phyloP scores from a whole-genome alignment of 2,888 invertebrate genomes.

The Melieria picta region DNA sequence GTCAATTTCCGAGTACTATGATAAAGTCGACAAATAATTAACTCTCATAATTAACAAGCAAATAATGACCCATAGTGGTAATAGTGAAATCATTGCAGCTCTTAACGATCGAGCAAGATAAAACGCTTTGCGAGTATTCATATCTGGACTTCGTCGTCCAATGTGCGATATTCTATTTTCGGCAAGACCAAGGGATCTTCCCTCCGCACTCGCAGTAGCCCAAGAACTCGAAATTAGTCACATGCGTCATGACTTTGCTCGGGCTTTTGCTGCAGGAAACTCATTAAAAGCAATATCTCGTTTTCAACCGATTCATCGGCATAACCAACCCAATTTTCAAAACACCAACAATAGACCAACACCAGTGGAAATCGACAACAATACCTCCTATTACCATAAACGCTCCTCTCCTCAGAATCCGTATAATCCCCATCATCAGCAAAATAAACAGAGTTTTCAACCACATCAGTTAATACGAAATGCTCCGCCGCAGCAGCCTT shows the following conservation, averaged over 20 bases:
- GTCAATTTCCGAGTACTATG: slow-evolving; percentile 7
- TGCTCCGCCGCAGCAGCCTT: not conserved
- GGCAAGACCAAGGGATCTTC: slow-evolving; percentile 4
- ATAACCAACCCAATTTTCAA: slow-evolving; percentile 4
- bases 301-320: slow-evolving; percentile 11
- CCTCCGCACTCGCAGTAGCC: slow-evolving; percentile 6
- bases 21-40: slow-evolving; percentile 15
- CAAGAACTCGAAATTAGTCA: slow-evolving; percentile 22
- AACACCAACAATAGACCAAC: slow-evolving; percentile 8
- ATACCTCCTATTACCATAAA: slow-evolving; percentile 13
- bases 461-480: not conserved
- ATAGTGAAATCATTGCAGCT: slow-evolving; percentile 8
- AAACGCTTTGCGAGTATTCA: slow-evolving; percentile 14
- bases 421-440: slow-evolving; percentile 6
- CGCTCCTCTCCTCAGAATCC: slow-evolving; percentile 12
- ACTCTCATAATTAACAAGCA: slow-evolving; percentile 22
- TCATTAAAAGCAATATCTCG: slow-evolving; percentile 3
- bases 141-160: slow-evolving; percentile 20
- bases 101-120: slow-evolving; percentile 17
- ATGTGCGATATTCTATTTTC: slow-evolving; percentile 18
- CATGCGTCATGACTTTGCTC: slow-evolving; percentile 18
- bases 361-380: slow-evolving; percentile 12
- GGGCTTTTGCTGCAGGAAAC: slow-evolving; percentile 18
- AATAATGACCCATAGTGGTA: slow-evolving; percentile 19
- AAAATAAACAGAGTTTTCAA: not conserved